Percentiles rank a stretch among this genome's conserved stretches.
phyloP scores from a whole-genome alignment of 2,888 invertebrate species.

The Cephus pygmeus region DNA sequence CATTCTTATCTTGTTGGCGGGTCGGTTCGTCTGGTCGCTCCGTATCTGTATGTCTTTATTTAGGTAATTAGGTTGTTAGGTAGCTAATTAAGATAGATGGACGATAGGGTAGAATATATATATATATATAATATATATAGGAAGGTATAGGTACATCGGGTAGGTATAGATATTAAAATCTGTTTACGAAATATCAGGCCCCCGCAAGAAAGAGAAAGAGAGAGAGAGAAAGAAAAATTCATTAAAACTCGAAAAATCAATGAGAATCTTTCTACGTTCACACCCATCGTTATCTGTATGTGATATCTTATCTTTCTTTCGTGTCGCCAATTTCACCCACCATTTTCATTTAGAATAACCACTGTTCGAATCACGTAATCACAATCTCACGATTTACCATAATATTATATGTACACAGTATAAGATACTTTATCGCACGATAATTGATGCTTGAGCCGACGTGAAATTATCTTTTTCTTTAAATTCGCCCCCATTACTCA shows the following conservation, averaged over 20 bases:
- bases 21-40: not conserved
- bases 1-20: not conserved
- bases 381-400: constrained; percentile 27
- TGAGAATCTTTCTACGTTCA: not conserved
- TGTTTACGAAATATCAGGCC: constrained; percentile 38
- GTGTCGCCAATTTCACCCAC: not conserved
- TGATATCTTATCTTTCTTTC: constrained; percentile 18
- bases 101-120: not conserved
- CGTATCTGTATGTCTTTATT: not conserved
- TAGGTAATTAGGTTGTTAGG: not conserved
- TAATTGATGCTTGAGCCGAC: constrained; percentile 39
- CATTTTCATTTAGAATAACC: constrained; percentile 25
- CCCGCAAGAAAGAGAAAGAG: constrained; percentile 22
- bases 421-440: constrained; percentile 11
- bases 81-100: not conserved
- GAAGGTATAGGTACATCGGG: not conserved
- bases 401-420: constrained; percentile 21
- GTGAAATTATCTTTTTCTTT: constrained; percentile 22
- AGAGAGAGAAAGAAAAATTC: constrained; percentile 7
- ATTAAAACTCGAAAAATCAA: not conserved
- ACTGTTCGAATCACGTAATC: constrained; percentile 27
- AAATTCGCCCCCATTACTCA: constrained; percentile 17
- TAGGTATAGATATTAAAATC: constrained; percentile 34
- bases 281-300: constrained; percentile 22
- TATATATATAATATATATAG: not conserved